Evolutionary conservation across 2,888 invertebrate species (phyloP), one percentile per base, ranked within the genome.

Genomic region (Erebia ligea): DNA sequence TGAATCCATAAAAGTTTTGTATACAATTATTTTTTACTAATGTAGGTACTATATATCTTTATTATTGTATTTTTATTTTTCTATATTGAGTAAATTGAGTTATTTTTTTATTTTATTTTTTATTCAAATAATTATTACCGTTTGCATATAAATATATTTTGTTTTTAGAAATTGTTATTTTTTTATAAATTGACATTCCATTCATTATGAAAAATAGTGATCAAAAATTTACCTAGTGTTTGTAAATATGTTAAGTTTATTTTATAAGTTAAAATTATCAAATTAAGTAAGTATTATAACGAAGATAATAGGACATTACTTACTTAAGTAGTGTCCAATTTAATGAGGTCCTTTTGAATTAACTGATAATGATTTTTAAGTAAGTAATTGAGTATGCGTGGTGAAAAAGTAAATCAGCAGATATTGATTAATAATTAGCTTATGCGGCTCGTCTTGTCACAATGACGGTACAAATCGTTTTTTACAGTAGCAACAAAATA

Each of bases 131-230:
- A 54, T 5, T 54, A 10, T 57, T 25, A 54, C 5, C 19, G 17
- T 57, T 57, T 17, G 50, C 19, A 5, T 56, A 21, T 15, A 11
- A 21, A 19, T 21, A 25, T 9, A 2, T 40, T 17, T 59, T 59
- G 17, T 59, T 59, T 17, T 42, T 10, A 59, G 25, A 59, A 17
- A 17, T 59, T 59, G 42, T 40, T 34, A 17, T 19, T 45, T 19
- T 34, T 45, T 45, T 6, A 45, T 45, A 48, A 62, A 21, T 48
- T 62, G 15, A 62, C 62, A 62, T 62, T 62, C 62, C 62, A 62
- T 62, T 19, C 1, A 45, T 21, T 17, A 45, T 21, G 19, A 45
- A 21, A 25, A 56, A 15, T 40, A 40, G n/a, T 61, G 45, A 61
- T 61, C 15, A 19, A 61, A 13, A 61, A 45, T 19, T 40, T 10